phyloP scores from a whole-genome alignment of 2,113 vertebrate species.

The Campylomormyrus numenius region DNA sequence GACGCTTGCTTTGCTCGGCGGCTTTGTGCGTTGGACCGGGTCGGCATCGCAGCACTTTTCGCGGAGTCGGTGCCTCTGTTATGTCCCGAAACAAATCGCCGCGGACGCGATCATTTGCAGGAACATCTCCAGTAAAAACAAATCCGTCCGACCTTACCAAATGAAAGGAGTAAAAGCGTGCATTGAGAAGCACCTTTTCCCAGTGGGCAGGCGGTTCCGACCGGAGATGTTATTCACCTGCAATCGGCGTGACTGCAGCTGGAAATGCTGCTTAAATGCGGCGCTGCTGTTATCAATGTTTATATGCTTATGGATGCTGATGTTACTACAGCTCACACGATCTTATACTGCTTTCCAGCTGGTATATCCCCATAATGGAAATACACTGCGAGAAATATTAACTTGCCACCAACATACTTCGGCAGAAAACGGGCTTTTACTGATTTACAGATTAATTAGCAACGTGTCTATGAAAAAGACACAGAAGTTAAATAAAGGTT shows the following conservation, averaged over 20 bases:
- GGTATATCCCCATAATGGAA: background rate
- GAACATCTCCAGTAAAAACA: conserved; percentile 7
- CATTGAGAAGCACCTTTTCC: background rate
- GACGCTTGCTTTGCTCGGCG: background rate
- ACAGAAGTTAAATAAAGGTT: background rate
- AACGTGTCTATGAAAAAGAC: background rate
- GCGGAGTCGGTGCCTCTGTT: background rate
- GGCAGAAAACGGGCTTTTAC: background rate
- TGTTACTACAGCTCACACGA: background rate
- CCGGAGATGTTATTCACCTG: background rate
- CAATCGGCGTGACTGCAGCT: background rate
- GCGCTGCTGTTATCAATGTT: background rate
- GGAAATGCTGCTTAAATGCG: background rate
- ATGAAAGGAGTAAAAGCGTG: conserved; percentile 32
- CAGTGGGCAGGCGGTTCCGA: background rate
- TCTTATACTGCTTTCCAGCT: background rate
- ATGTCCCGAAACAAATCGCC: background rate
- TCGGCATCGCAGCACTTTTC: background rate
- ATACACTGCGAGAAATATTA: background rate
- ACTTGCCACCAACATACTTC: background rate
- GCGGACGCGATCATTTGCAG: background rate
- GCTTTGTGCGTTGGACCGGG: background rate
- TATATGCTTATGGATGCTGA: background rate
- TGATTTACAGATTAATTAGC: background rate
- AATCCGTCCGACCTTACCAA: conserved; percentile 25